These are phyloP conservation scores for Petrophora chlorosata DNA, from an alignment of 2,888 invertebrate genomes.

Conservation along the genomic window DNA sequence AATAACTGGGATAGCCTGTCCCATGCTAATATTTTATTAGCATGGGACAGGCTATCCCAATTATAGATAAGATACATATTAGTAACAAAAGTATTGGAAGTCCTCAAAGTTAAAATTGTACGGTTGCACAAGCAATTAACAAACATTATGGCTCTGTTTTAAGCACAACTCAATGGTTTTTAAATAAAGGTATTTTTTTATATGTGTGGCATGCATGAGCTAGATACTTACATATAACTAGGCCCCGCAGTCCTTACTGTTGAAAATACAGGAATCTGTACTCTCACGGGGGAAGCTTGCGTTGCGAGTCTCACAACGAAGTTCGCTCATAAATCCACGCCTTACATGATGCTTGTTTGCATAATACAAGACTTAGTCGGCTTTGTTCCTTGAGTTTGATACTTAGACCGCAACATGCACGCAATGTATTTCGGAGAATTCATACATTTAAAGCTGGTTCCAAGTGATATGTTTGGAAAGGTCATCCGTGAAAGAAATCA, in stretches of 20 bases:
- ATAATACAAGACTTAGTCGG: slow-evolving; percentile 80
- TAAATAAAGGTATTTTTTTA: too few species aligned
- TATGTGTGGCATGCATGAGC: too few species aligned
- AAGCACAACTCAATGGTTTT: too few species aligned
- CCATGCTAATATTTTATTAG: too few species aligned
- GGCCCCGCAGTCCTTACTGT: slow-evolving; percentile 8
- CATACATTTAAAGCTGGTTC: slow-evolving; percentile 3
- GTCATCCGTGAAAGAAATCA: slow-evolving; percentile 1
- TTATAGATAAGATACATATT: too few species aligned
- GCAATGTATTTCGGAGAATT: slow-evolving; percentile 10
- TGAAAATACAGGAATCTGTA: slow-evolving; percentile 45
- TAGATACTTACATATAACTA: too few species aligned
- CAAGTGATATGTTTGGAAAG: slow-evolving; percentile 4
- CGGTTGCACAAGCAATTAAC: too few species aligned
- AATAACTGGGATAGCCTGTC: too few species aligned
- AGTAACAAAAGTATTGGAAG: too few species aligned
- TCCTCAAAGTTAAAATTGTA: too few species aligned
- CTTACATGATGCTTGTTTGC: slow-evolving; percentile 83
- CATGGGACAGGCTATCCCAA: too few species aligned
- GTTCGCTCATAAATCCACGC: slow-evolving; percentile 81
- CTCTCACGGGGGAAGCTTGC: slow-evolving; percentile 65
- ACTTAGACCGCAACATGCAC: slow-evolving; percentile 34
- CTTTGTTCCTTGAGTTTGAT: slow-evolving; percentile 78
- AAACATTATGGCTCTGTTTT: too few species aligned
- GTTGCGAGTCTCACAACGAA: slow-evolving; percentile 74